A percentile compares a stretch with the other conserved stretches of the same genome.
These are phyloP conservation scores for Calyptomena viridis DNA, from an alignment of 2,113 vertebrate species.

Conservation along the genomic window DNA sequence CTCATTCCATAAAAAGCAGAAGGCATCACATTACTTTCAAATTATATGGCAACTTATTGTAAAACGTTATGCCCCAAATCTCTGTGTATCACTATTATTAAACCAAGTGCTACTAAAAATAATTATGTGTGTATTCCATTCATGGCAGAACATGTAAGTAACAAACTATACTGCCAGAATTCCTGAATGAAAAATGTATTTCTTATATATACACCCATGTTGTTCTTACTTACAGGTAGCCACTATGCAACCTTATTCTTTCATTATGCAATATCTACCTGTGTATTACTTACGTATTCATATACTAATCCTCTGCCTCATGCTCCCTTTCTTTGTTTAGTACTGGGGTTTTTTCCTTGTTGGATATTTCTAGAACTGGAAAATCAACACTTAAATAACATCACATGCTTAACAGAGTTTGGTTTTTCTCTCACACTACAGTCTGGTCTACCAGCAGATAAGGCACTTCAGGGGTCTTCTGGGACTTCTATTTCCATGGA, in stretches of 20 bases:
- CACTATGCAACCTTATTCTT: neutral
- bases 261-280: neutral
- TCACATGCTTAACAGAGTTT: neutral
- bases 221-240: neutral
- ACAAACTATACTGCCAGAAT: neutral
- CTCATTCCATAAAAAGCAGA: neutral
- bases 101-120: conserved; percentile 10
- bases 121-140: neutral
- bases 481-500: neutral
- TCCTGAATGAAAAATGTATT: neutral
- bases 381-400: neutral
- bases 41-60: neutral
- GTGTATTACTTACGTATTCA: neutral
- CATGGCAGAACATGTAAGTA: neutral
- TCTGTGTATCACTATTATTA: neutral
- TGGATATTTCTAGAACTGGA: neutral
- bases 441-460: neutral
- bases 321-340: neutral
- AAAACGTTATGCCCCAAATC: neutral
- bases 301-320: neutral
- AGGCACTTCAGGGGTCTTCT: neutral
- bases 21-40: neutral
- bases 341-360: neutral
- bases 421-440: neutral
- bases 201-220: neutral